These are phyloP conservation scores for Ectemnius continuus DNA, from an alignment of 2,888 invertebrate species.

Conservation along the genomic window DNA sequence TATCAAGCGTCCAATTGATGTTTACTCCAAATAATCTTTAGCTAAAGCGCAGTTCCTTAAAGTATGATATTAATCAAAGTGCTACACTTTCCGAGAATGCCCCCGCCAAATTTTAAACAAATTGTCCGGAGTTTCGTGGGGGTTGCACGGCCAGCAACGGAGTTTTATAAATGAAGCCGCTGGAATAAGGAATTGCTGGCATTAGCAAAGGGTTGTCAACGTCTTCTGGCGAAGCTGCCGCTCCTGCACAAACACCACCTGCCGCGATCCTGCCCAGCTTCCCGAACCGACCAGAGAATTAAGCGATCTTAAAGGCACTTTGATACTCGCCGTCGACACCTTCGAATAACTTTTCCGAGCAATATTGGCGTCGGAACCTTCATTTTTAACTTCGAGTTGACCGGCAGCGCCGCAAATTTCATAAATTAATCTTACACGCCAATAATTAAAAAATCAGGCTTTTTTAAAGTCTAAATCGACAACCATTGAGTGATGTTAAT, in stretches of 20 bases:
- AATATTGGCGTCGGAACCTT: conserved; percentile 49
- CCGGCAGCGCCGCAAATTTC: no score
- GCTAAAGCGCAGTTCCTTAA: conserved; percentile 24
- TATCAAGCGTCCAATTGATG: conserved; percentile 42
- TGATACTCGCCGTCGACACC: conserved; percentile 67
- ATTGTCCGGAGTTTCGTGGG: conserved; percentile 56
- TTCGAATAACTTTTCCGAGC: conserved; percentile 59
- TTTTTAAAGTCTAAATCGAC: no score
- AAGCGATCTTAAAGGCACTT: conserved; percentile 69
- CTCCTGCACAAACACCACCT: conserved; percentile 4
- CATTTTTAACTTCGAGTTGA: conserved; percentile 55
- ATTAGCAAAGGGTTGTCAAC: conserved; percentile 71
- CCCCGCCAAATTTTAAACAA: conserved; percentile 69
- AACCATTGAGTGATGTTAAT: no score
- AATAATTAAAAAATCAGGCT: no score
- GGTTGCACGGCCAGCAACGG: conserved; percentile 48
- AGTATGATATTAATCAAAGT: conserved; percentile 63
- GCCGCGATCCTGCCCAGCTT: conserved; percentile 22
- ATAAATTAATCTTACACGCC: no score
- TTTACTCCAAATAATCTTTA: conserved; percentile 1
- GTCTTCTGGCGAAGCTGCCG: conserved; percentile 55
- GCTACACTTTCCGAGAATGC: conserved; percentile 66
- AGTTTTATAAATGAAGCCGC: conserved; percentile 66
- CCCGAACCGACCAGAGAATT: conserved; percentile 58
- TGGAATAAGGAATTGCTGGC: conserved; percentile 68